Conservation (phyloP, 2,113 vertebrate genomes). For the Tauraco erythrolophus region DNA sequence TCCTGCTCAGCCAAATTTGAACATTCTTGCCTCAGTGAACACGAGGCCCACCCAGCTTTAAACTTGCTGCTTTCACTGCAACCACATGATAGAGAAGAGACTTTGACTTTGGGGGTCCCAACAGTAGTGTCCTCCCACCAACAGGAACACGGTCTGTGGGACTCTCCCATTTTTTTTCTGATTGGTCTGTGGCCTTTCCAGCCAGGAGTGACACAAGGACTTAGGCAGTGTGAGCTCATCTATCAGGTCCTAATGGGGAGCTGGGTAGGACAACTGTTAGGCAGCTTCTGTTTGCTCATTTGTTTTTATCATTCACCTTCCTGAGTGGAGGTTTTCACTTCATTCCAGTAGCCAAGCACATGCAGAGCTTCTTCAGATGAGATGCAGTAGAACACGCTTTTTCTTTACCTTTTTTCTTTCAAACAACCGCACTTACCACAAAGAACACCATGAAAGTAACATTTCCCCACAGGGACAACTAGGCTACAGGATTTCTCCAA, state of each 20-base stretch:
- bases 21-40: not conserved
- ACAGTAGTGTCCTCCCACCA: not conserved
- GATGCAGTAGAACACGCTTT: not conserved
- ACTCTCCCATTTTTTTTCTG: not conserved
- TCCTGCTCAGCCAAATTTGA: not conserved
- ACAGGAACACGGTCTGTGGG: not conserved
- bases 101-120: rapidly evolving
- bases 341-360: not conserved
- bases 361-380: not conserved
- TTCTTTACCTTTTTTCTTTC: not conserved
- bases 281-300: not conserved
- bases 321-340: not conserved
- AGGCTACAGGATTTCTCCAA: not conserved
- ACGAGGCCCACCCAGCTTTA: not conserved
- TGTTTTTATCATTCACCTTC: not conserved
- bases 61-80: not conserved
- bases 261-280: rapidly evolving
- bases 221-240: rapidly evolving
- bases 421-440: not conserved
- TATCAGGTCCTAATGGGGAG: not conserved
- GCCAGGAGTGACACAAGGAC: not conserved
- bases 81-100: rapidly evolving
- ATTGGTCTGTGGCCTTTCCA: not conserved
- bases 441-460: not conserved
- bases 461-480: not conserved